These are phyloP conservation scores for Cyclargus thomasi DNA, from an alignment of 1,140 invertebrate species.

Conservation along the genomic window DNA sequence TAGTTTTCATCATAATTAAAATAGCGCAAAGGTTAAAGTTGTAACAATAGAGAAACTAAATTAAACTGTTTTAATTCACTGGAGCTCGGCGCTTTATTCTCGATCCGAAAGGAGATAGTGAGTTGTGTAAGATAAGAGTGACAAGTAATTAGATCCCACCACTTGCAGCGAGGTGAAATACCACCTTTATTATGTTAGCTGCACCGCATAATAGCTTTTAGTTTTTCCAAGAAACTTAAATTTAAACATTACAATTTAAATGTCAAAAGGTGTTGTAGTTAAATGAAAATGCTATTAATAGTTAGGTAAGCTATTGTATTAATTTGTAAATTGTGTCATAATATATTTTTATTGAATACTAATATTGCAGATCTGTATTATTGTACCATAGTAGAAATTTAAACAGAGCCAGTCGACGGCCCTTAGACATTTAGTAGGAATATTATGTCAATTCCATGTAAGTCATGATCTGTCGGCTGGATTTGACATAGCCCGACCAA, in stretches of 20 bases:
- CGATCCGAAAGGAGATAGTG: background rate
- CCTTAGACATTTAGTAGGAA: too few species aligned
- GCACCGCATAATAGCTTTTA: background rate
- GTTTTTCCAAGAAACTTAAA: background rate
- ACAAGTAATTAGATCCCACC: conserved; percentile 10
- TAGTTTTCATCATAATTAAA: background rate
- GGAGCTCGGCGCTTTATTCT: conserved; percentile 2
- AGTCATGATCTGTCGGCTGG: too few species aligned
- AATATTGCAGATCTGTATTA: too few species aligned
- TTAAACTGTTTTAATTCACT: conserved; percentile 3
- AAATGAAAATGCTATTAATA: too few species aligned
- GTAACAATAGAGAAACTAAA: conserved; percentile 1
- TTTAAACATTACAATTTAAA: background rate
- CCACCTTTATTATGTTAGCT: background rate
- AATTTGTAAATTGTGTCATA: too few species aligned
- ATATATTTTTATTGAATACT: too few species aligned
- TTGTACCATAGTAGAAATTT: too few species aligned
- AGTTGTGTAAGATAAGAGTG: conserved; percentile 5
- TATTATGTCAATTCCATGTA: too few species aligned
- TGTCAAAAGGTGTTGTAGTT: too few species aligned
- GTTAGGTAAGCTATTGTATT: too few species aligned
- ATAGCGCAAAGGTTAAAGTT: background rate
- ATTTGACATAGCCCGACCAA: too few species aligned
- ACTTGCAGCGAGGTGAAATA: background rate
- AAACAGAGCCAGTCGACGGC: too few species aligned